Evolutionary conservation across 2,888 invertebrate genomes (phyloP).

Genomic region (Apotomis turbidana): DNA sequence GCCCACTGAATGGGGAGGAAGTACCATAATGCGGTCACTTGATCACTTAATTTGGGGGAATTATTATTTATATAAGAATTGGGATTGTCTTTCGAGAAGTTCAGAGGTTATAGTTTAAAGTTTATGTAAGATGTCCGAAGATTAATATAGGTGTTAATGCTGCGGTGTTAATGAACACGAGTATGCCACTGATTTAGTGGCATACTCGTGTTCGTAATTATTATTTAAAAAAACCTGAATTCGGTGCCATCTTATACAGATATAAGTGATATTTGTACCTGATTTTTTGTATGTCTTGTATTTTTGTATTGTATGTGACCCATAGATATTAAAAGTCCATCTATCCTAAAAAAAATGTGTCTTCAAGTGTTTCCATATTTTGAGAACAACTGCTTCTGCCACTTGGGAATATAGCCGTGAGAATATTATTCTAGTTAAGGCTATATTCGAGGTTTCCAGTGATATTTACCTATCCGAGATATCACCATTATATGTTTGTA

Average conservation of each 20-base stretch:
- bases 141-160: too few species aligned
- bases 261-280: not conserved
- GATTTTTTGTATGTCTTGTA: not conserved
- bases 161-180: too few species aligned
- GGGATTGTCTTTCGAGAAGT: conserved; percentile 13
- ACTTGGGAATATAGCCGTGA: conserved; percentile 18
- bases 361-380: conserved; percentile 23
- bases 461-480: too few species aligned
- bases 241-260: too few species aligned
- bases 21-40: conserved; percentile 55
- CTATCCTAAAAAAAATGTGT: not conserved
- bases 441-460: too few species aligned
- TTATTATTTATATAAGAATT: conserved; percentile 12
- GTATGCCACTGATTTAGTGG: too few species aligned
- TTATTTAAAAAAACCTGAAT: too few species aligned
- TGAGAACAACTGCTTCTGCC: not conserved
- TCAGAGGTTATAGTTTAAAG: not conserved
- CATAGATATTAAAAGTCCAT: not conserved
- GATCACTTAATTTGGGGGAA: conserved; percentile 40
- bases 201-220: too few species aligned
- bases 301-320: not conserved
- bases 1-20: conserved; percentile 67
- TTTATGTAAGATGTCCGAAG: too few species aligned
- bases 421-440: too few species aligned
- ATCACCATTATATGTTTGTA: too few species aligned